These are phyloP conservation scores for Heliconius eleuchia DNA, from an alignment of 1,140 invertebrate genomes.

Conservation along the genomic window DNA sequence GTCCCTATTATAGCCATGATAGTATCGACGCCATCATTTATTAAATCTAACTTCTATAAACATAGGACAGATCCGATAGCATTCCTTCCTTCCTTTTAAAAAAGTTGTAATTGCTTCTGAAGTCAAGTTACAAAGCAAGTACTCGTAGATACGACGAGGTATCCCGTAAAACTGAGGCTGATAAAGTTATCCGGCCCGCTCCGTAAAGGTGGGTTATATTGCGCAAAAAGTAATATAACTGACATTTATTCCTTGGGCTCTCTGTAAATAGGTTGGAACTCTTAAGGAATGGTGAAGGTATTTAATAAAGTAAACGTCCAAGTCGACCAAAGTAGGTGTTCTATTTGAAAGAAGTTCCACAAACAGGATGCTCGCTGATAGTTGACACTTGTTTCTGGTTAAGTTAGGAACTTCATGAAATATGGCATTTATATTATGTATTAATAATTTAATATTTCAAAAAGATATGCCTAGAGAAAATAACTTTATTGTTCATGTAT, in stretches of 20 bases:
- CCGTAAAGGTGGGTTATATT: slow-evolving; percentile 26
- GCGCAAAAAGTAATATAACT: slow-evolving; percentile 45
- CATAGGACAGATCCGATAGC: not conserved
- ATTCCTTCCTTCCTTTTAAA: slow-evolving; percentile 14
- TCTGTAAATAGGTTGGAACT: slow-evolving; percentile 56
- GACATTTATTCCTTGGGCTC: slow-evolving; percentile 49
- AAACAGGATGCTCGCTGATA: slow-evolving; percentile 19
- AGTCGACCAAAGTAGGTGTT: slow-evolving; percentile 47
- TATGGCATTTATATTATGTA: not conserved
- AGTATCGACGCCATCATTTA: not conserved
- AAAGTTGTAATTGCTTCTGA: slow-evolving; percentile 27
- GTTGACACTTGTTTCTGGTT: slow-evolving; percentile 3
- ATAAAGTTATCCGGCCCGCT: slow-evolving; percentile 26
- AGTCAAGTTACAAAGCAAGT: slow-evolving; percentile 28
- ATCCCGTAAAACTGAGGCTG: slow-evolving; percentile 24
- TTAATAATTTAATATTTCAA: too few species aligned
- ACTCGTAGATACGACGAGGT: slow-evolving; percentile 18
- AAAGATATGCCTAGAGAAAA: too few species aligned
- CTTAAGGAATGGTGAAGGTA: slow-evolving; percentile 51
- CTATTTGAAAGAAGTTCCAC: slow-evolving; percentile 42
- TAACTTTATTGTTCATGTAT: too few species aligned
- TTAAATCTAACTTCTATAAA: not conserved
- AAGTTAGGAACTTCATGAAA: not conserved
- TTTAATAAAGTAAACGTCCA: slow-evolving; percentile 57
- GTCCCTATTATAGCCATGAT: too few species aligned